Base-by-base conservation (phyloP, 2,888 invertebrate genomes). In the Phania funesta region DNA sequence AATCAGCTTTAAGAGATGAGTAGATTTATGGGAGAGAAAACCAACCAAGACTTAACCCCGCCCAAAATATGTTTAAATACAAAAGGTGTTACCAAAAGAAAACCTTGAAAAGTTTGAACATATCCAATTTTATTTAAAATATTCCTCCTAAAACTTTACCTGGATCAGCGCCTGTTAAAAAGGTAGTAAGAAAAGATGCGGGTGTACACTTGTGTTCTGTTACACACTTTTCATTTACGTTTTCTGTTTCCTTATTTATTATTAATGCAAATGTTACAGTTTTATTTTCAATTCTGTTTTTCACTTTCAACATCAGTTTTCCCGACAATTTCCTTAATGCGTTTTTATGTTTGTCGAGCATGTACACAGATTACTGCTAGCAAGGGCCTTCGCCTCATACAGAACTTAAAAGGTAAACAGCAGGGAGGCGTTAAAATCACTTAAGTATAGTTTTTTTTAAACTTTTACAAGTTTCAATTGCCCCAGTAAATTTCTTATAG, bases 301-400 rank as follows among this genome's bases (percentile, higher is more conserved):
- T 46, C 35, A 64, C 74, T 65, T 74, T 74, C 54, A 41, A 38
- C 64, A 56, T 38, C 38, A 56, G 20, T 46, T 48, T 64, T 65
- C 38, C 35, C 26, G 35, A 24, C 54, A 46, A 54, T 58, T 58
- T 67, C 26, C 41, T 29, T 58, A 75, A 75, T 58, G 50, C 58
- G 58, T 29, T 65, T 16, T 56, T 56, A 13, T 65, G 24, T 65
- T 58, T 50, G 16, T 58, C 56, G 46, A 24, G 29, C 32, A 13
- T 48, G 11, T 41, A 6, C 41, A 22, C 11, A 35, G 35, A 68
- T 44, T 26, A 54, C 2, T 54, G 16, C 13, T 26, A 41, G 9
- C 26, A 60, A 62, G 29, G 1, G 26, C 8, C 35, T 35, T 22
- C 32, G 13, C 54, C 24, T 64, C 16, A 54, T 22, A 24, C 35